Conservation (phyloP, 2,888 invertebrate genomes). For the Eurois occulta region DNA sequence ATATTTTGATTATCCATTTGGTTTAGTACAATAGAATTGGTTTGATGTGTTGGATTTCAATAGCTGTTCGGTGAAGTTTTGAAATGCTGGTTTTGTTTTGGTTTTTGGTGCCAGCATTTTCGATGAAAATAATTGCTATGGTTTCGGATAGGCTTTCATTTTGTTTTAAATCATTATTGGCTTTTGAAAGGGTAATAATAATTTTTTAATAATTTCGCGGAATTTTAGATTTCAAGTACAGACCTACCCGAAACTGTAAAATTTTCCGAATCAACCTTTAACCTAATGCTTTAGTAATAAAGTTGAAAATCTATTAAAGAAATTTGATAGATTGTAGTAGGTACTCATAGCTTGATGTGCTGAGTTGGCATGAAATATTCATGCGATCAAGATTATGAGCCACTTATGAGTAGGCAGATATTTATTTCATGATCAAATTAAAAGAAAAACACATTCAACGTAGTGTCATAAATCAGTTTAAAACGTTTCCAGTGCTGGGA, state of each 20-base stretch:
- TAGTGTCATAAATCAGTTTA: not conserved
- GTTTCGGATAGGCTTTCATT: not conserved
- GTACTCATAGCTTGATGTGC: no score
- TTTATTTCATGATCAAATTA: not conserved
- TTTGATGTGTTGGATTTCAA: constrained; percentile 7
- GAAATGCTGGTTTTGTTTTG: not conserved
- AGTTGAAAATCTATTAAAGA: no score
- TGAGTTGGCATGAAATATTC: not conserved
- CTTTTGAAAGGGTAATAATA: no score
- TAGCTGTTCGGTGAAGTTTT: not conserved
- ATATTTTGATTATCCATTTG: constrained; percentile 28
- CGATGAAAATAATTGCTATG: not conserved
- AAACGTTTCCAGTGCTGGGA: not conserved
- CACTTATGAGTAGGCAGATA: not conserved
- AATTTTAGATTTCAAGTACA: not conserved
- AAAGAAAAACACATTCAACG: not conserved
- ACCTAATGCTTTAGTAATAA: no score
- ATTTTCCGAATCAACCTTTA: no score
- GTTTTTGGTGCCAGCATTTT: not conserved
- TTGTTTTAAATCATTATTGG: not conserved
- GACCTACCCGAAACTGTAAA: no score
- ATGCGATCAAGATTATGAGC: not conserved
- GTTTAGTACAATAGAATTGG: not conserved
- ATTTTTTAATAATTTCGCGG: not conserved
- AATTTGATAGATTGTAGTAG: no score